Evolutionary conservation across 2,113 vertebrate genomes (phyloP), one percentile per base, ranked within the genome.

Genomic region (Monopterus albus): DNA sequence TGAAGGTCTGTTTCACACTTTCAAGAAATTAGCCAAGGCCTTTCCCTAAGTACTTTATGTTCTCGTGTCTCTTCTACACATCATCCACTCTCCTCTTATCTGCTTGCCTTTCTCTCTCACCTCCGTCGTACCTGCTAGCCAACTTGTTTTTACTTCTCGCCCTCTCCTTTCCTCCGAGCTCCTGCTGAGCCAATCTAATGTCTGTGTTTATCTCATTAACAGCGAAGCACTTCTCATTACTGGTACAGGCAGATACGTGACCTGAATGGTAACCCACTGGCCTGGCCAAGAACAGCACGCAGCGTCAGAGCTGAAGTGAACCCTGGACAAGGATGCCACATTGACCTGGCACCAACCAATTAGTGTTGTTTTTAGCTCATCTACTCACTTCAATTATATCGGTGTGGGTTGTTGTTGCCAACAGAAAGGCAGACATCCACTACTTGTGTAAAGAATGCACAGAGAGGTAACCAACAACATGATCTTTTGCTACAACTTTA

Each of bases 121-220:
- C 68, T 47, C 72, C 21, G 3, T 53, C 71, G 74, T 81, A 58
- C 42, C 33, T 64, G 29, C 68, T 72, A 63, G 35, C 63, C 61
- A 20, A 28, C 64, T 40, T 39, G 31, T 59, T 21, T 49, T 18
- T 63, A 0, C 38, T 66, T 57, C 76, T 61, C 71, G 3, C 18
- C 60, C 70, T 70, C 58, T 67, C 29, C 55, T 20, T 45, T 28
- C 38, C 68, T 72, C 36, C 0, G 46, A 66, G 64, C 78, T 49
- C 81, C 85, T 2, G 82, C 81, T 66, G 88, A 84, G 84, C 69
- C 72, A 79, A 81, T 81, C 79, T 91, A 89, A 91, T 81, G 89
- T 87, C 85, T 88, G 88, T 87, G 81, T 92, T 91, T 91, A 91
- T 91, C 89, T 90, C 84, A 91, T 91, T 91, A 92, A 87, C 72